phyloP scores from a whole-genome alignment of 1,140 invertebrate genomes.

The Drosophila pectinifera region DNA sequence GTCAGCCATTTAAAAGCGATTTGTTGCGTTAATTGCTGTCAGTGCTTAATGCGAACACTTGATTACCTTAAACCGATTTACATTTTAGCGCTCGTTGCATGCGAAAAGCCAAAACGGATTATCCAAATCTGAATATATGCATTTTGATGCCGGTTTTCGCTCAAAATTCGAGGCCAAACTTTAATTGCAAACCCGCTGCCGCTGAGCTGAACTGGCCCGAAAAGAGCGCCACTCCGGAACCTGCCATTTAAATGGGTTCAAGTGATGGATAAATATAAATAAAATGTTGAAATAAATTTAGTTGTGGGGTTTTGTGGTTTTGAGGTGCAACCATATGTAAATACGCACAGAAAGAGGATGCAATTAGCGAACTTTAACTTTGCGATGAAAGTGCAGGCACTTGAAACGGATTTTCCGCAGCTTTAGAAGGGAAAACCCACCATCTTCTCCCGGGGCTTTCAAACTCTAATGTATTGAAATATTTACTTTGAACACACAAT shows the following conservation, averaged over 20 bases:
- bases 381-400: not conserved
- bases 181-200: constrained; percentile 26
- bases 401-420: constrained; percentile 9
- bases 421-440: not conserved
- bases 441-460: not conserved
- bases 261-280: constrained; percentile 53
- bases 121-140: constrained; percentile 49
- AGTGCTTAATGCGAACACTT: constrained; percentile 56
- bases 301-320: constrained; percentile 23
- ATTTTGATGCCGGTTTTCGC: constrained; percentile 7
- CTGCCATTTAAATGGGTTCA: constrained; percentile 42
- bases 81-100: constrained; percentile 17
- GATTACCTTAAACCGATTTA: constrained; percentile 50
- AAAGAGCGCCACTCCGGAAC: not conserved
- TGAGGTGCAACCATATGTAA: constrained; percentile 33
- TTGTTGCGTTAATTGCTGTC: constrained; percentile 63
- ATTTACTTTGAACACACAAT: constrained; percentile 31
- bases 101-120: constrained; percentile 46
- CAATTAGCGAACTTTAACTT: constrained; percentile 43
- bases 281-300: constrained; percentile 46
- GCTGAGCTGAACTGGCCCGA: constrained; percentile 25
- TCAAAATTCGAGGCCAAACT: constrained; percentile 25
- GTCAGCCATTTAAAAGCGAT: constrained; percentile 59
- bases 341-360: constrained; percentile 26
- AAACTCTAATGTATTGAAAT: constrained; percentile 40